Evolutionary conservation across 2,888 invertebrate species (phyloP).

Genomic region (Pandemis cinnamomeana): DNA sequence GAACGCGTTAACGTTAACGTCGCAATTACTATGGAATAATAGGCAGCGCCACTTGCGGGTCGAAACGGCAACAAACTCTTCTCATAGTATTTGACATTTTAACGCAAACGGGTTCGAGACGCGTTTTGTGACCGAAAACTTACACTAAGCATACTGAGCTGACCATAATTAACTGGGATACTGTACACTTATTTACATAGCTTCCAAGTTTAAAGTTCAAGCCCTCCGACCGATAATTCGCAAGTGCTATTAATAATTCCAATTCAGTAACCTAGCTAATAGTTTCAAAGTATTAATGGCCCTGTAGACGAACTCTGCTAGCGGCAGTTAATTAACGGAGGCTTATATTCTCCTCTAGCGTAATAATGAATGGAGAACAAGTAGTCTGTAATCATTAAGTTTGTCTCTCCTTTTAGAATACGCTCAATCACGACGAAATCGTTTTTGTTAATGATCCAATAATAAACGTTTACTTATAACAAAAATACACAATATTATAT

Average conservation of each 20-base stretch:
- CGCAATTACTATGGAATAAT: no score
- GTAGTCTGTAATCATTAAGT: not conserved
- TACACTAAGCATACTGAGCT: no score
- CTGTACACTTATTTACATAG: not conserved
- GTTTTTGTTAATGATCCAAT: not conserved
- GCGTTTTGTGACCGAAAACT: no score
- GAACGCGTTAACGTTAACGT: no score
- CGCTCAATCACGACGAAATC: not conserved
- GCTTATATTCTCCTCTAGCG: not conserved
- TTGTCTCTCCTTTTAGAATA: not conserved
- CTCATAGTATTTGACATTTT: no score
- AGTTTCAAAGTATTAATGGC: conserved; percentile 20
- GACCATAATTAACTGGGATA: not conserved
- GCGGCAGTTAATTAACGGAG: conserved; percentile 10
- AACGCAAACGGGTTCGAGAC: no score
- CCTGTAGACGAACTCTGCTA: conserved; percentile 16
- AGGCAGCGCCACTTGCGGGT: no score
- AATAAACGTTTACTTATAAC: no score
- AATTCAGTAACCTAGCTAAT: conserved; percentile 4
- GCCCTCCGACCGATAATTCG: not conserved
- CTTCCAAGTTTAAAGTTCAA: not conserved
- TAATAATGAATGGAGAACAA: not conserved
- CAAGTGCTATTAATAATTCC: conserved; percentile 16
- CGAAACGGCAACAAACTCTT: no score
- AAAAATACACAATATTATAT: no score